Evolutionary conservation across 2,888 invertebrate genomes (phyloP), one percentile per base, ranked within the genome.

Genomic region (Thelaira solivaga): DNA sequence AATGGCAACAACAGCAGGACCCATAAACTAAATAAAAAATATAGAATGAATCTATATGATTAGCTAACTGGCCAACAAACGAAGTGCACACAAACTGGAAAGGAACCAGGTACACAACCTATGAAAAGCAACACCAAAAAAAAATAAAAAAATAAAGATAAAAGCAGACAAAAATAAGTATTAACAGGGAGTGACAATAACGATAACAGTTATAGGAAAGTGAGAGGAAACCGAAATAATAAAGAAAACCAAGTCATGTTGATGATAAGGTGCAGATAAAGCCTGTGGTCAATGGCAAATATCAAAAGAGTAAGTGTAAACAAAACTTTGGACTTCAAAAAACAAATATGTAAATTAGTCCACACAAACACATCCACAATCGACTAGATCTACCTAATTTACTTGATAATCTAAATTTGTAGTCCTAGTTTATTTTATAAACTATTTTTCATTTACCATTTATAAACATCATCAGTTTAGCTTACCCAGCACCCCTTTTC

Each of bases 261-360:
- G 72, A 45, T 55, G 45, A 31, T 61, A 62, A 76, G 69, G 62
- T 76, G 43, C 64, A 65, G 39, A 72, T 64, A 31, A 22, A 53
- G 26, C 43, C 72, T 67, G 73, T 78, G 77, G 73, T 73, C 73
- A 73, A 78, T 78, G 77, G 43, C 64, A 64, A 72, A 72, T 68
- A 16, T 39, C 31, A 51, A 36, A 51, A 71, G 31, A 57, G 57
- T 16, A 49, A 59, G 65, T 53, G 45, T 51, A 67, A 74, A 59
- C 43, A 49, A 47, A 47, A 29, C 16, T 55, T 53, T 53, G 10
- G 55, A 20, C 13, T 31, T 10, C 34, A 47, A 45, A 53, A 67
- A 43, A 10, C 34, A 13, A 29, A 49, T 59, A 67, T 57, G 62
- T 41, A 73, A 77, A 77, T 73, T 73, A 73, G 72, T 73, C 57